Base-by-base conservation (phyloP, 2,888 invertebrate species). In the Iphiclides podalirius region DNA sequence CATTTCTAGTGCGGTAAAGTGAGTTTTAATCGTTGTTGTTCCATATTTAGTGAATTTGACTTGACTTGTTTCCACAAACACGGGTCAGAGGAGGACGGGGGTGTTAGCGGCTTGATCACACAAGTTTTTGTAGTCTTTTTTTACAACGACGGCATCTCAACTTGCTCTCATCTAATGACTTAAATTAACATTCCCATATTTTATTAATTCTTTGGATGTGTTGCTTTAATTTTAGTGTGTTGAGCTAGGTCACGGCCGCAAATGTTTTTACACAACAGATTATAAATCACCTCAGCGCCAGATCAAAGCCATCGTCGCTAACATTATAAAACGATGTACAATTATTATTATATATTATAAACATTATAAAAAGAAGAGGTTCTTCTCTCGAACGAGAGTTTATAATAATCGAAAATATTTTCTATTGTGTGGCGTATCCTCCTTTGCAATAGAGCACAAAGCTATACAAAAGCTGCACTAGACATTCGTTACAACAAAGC, bases 111-210 rank as follows among this genome's bases (percentile, higher is more conserved):
- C 63, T 65, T 61, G 78, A 79, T 82, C 85, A 83, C 80, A 83
- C 72, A 72, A 33, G 64, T 61, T 74, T 75, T 72, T 69, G 63
- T 60, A 60, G 55, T 47, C 61, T 66, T 72, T 77, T 70, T 72
- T 65, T 69, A 37, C 35, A 12, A 46, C 50, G 76, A 77, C 80
- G 79, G 77, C 83, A 70, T 81, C 75, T 70, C 75, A 68, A 69
- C 67, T 71, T 62, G 67, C 74, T 78, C 75, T 72, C 70, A 66
- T 74, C 78, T 87, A 87, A 87, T 86, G 85, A 86, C 78, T 76
- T 75, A 78, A 83, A 86, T 84, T 84, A 85, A 82, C 76, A 77
- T 83, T 79, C 83, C 67, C 75, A 74, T 78, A 79, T 79, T 79
- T 81, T 73, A 79, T 79, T 72, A 80, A 80, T 79, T 75, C 70